Evolutionary conservation across 2,797 vertebrate genomes (phyloP), one percentile per base, ranked within the genome.

Genomic region (Oreochromis grahami): DNA sequence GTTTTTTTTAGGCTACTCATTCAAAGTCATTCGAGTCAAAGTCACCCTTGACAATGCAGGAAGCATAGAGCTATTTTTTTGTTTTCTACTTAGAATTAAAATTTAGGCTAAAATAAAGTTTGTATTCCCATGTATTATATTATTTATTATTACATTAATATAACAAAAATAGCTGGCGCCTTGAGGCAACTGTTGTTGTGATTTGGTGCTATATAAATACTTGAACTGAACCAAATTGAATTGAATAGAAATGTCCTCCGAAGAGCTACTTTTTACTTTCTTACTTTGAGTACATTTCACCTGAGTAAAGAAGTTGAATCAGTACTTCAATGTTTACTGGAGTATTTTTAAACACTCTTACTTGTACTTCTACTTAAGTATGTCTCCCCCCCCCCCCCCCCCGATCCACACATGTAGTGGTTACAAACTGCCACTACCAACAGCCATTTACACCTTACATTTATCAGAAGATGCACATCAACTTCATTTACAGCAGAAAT

Each of bases 321-420:
- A 53, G 21, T 53, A 53, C 21, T 29, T 58, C 15, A 32, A 1
- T 5, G 3, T 58, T 0, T 1, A 15, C 56, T 58, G 29, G 0
- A 17, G 56, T 58, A 58, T 58, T 58, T 58, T 58, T 58, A 58
- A 17, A 0, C 26, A 32, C 15, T 53, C 6, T 32, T 58, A 58
- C 19, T 17, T 58, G 15, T 58, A 58, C 29, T 17, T 58, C 55
- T 32, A 58, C 15, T 32, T 58, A 55, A 14, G 7, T 58, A 58
- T 58, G 55, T 17, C 14, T 58, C n/a, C n/a, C n/a, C n/a, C n/a
- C n/a, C 2, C 3, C 0, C 0, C 13, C 26, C 24, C 1, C 0
- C 1, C 1, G 2, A 29, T 9, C 26, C 8, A 10, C 26, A 58
- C 26, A 58, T 17, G 9, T 58, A 58, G 29, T 32, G 55, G 55